Percentiles rank a stretch among this genome's conserved stretches.
These are phyloP conservation scores for Peucedramus taeniatus DNA, from an alignment of 2,113 vertebrate genomes.

Conservation along the genomic window DNA sequence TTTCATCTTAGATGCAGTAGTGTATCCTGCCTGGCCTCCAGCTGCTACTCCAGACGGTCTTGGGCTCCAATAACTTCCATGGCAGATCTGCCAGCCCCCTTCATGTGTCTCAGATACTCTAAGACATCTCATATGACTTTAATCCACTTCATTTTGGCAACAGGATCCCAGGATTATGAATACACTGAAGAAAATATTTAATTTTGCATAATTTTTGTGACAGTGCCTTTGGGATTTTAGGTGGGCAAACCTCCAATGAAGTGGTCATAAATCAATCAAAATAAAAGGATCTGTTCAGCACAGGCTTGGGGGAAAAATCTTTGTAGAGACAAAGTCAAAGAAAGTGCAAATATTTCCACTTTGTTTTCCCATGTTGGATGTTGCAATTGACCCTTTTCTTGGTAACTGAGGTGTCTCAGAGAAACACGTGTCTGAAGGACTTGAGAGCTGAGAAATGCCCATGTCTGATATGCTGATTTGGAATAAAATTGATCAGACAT, in stretches of 20 bases:
- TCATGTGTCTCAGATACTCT: not conserved
- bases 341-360: not conserved
- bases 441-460: not conserved
- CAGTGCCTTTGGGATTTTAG: not conserved
- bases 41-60: not conserved
- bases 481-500: not conserved
- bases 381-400: not conserved
- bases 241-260: not conserved
- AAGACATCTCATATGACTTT: not conserved
- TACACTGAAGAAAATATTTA: not conserved
- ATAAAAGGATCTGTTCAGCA: not conserved
- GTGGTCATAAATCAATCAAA: not conserved
- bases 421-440: not conserved
- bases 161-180: not conserved
- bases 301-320: not conserved
- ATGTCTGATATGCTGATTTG: rapidly evolving
- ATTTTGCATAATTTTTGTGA: not conserved
- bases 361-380: not conserved
- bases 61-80: not conserved
- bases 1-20: not conserved
- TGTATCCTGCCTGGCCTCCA: not conserved
- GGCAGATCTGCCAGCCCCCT: not conserved
- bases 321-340: not conserved
- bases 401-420: not conserved
- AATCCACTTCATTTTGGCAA: not conserved